Evolutionary conservation across 2,113 vertebrate species (phyloP), one percentile per base, ranked within the genome.

Genomic region (Phyllostomus hastatus): DNA sequence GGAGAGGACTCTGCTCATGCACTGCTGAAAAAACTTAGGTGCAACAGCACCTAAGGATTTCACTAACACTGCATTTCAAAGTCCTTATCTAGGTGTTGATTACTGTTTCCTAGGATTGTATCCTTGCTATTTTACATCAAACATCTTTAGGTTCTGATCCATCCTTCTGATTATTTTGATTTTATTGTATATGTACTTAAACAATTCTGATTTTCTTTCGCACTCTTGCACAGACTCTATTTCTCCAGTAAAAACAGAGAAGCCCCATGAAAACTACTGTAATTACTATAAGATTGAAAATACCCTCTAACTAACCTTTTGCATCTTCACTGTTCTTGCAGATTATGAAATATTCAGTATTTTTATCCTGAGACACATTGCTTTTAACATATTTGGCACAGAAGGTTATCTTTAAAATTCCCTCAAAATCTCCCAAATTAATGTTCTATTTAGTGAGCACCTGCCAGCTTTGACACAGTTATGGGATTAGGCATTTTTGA

Each of bases 341-440:
- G 84, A 81, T 91, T 90, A 96, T 73, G 84, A 48, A 26, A 73
- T 91, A 66, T 10, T 91, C 79, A 38, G 15, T 91, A 76, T 72
- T 76, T 89, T 97, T 95, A 93, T 88, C 52, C 15, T 10, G 12
- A 95, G n/a, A 85, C 9, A 76, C 38, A 54, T 73, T 88, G 48
- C 4, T 97, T 54, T 93, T 76, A 95, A 80, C 46, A 83, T 76
- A 92, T 83, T 95, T 91, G 93, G 86, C 90, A 76, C 7, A 90
- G 2, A 4, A 85, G 24, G n/a, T 94, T 97, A 92, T 95, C 96
- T 97, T 96, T 93, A 96, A 96, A 93, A 91, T 86, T 33, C 4
- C 78, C 70, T 95, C 82, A 94, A 90, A 97, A 85, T 96, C 91
- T 94, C 43, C 93, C 57, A 94, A 96, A 83, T 96, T 95, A 97